Base-by-base conservation (phyloP, 2,888 invertebrate species). In the Thereva nobilitata region DNA sequence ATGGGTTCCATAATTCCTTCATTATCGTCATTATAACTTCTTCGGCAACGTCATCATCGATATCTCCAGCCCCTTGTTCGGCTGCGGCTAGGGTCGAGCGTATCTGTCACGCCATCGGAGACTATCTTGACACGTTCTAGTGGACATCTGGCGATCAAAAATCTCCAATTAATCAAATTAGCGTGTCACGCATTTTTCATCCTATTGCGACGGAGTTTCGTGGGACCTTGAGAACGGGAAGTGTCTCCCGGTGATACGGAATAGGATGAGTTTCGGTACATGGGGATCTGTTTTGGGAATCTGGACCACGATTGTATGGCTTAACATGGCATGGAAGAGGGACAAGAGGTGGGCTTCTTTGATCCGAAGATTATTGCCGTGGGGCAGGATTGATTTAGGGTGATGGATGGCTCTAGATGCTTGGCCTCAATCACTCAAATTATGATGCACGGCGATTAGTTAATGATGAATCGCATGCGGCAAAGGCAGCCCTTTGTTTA, bases 141-240 rank as follows among this genome's bases (percentile, higher is more conserved):
- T 50, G 63, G 63, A 61, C 67, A 67, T 50, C 64, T 55, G 49
- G 64, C 50, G 47, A 64, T 64, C 67, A 67, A 67, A 67, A 55
- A 41, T 50, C 49, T 63, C 34, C 67, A 67, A 67, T 67, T 67
- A 67, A 67, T 67, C 64, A 67, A 67, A 64, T 64, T 63, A 67
- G 63, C 50, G 50, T 64, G 67, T 64, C 67, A 64, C 56, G 66
- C 45, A 52, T 53, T 61, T 66, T 56, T 54, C 54, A 12, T 64
- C 55, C 38, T 57, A 45, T 61, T 8, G 34, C 10, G 53, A 38
- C 34, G 12, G 45, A 35, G 10, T 12, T 37, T 54, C 44, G 54
- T n/a, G 5, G 47, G 9, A 7, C 23, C 23, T 23, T 23, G 23
- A 23, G 23, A 23, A 23, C 23, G 23, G 23, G 23, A 23, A 23